phyloP scores from a whole-genome alignment of 53 echinoderm and acorn worm genomes.

The Arbacia lixula region DNA sequence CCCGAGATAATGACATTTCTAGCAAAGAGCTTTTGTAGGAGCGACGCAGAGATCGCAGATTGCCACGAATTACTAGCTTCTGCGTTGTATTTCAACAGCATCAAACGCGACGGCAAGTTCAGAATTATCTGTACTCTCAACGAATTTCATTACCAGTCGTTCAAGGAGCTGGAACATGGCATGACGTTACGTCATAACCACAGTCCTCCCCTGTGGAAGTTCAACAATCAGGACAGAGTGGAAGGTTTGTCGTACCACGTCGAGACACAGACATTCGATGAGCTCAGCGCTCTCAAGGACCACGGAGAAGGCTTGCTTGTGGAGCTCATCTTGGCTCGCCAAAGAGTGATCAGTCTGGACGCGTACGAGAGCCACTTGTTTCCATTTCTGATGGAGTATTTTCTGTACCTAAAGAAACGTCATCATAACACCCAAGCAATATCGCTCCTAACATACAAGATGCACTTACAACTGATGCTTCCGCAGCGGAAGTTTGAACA shows the following conservation, averaged over 20 bases:
- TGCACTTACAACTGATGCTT: slow-evolving; percentile 7
- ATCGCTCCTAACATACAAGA: slow-evolving; percentile 18
- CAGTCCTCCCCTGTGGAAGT: slow-evolving; percentile 37
- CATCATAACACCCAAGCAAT: slow-evolving; percentile 21
- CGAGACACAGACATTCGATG: slow-evolving; percentile 36
- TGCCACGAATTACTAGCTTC: slow-evolving; percentile 19
- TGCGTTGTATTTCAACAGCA: slow-evolving; percentile 14
- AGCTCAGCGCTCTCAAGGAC: slow-evolving; percentile 8
- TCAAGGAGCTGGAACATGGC: neutral
- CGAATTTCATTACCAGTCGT: neutral
- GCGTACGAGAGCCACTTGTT: slow-evolving; percentile 24
- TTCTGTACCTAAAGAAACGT: slow-evolving; percentile 10
- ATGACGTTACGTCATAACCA: slow-evolving; percentile 17
- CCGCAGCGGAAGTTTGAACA: slow-evolving; percentile 27
- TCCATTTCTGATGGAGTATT: slow-evolving; percentile 33
- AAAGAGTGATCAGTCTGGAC: neutral
- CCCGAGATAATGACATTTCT: neutral
- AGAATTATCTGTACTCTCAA: slow-evolving; percentile 4
- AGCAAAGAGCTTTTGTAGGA: neutral
- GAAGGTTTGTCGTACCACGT: slow-evolving; percentile 36
- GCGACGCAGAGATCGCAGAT: slow-evolving; percentile 2
- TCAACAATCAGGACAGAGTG: slow-evolving; percentile 11
- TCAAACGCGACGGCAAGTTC: slow-evolving; percentile 4
- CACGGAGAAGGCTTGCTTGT: slow-evolving; percentile 39
- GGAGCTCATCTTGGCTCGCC: slow-evolving; percentile 24